phyloP scores from a whole-genome alignment of 1,140 invertebrate genomes.

The Caenorhabditis brenneri region DNA sequence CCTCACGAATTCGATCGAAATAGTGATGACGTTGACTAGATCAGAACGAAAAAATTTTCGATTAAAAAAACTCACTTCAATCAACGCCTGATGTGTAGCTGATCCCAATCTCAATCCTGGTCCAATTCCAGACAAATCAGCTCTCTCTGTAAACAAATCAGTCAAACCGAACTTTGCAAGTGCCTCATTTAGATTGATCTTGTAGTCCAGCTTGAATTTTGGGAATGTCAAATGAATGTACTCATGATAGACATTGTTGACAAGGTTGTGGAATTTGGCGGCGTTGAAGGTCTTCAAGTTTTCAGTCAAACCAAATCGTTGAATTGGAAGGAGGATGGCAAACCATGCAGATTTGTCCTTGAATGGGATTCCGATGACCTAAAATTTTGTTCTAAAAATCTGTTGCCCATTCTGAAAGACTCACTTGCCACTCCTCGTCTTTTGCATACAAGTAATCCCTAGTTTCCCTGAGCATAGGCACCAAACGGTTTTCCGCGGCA shows the following conservation, averaged over 20 bases:
- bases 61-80: neutral
- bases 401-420: neutral
- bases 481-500: neutral
- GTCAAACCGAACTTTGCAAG: neutral
- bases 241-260: slow-evolving; percentile 2
- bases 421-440: slow-evolving; percentile 11
- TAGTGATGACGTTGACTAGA: too few relatives aligned
- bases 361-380: slow-evolving; percentile 31
- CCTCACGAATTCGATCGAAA: too few relatives aligned
- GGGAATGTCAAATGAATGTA: neutral
- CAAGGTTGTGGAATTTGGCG: neutral
- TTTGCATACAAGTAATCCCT: neutral
- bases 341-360: slow-evolving; percentile 20
- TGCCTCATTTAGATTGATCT: neutral
- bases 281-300: slow-evolving; percentile 7
- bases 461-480: neutral
- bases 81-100: slow-evolving; percentile 4
- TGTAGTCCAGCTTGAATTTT: slow-evolving; percentile 21
- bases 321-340: neutral
- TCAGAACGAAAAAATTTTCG: too few relatives aligned
- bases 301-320: neutral
- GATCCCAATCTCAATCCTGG: neutral
- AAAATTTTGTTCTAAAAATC: neutral
- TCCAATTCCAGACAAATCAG: slow-evolving; percentile 21
- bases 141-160: neutral